Evolutionary conservation across 1,140 invertebrate species (phyloP).

Genomic region (Papilio dardanus): DNA sequence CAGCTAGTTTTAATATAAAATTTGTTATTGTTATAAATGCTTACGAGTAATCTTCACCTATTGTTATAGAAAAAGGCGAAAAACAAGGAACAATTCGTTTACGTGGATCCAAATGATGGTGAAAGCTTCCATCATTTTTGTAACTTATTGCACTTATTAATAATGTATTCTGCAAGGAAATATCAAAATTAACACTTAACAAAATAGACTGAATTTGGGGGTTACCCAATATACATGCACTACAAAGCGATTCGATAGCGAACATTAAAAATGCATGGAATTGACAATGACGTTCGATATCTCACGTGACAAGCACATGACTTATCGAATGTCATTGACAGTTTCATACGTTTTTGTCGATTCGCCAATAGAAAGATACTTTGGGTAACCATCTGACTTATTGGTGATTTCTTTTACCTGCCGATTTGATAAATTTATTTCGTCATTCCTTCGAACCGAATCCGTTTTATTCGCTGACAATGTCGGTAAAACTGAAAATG

Average conservation of each 20-base stretch:
- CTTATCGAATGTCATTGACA: too few species aligned
- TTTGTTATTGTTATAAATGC: constrained; percentile 40
- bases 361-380: background rate
- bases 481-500: constrained; percentile 48
- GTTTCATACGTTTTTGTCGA: too few species aligned
- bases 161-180: constrained; percentile 52
- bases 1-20: background rate
- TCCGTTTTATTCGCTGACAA: constrained; percentile 43
- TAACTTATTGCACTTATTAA: constrained; percentile 48
- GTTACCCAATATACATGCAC: too few species aligned
- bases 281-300: too few species aligned
- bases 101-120: constrained; percentile 43
- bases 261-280: too few species aligned
- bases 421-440: constrained; percentile 44
- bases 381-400: constrained; percentile 34
- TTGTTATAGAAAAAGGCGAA: constrained; percentile 55
- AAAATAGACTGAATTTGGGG: too few species aligned
- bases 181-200: background rate
- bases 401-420: constrained; percentile 42
- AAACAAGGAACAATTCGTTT: constrained; percentile 45
- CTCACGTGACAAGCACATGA: too few species aligned
- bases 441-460: constrained; percentile 41
- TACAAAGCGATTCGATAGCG: too few species aligned
- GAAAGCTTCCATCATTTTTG: constrained; percentile 48
- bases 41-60: constrained; percentile 60